Conservation (phyloP, 2,888 invertebrate species). For the Amiota mariae region DNA sequence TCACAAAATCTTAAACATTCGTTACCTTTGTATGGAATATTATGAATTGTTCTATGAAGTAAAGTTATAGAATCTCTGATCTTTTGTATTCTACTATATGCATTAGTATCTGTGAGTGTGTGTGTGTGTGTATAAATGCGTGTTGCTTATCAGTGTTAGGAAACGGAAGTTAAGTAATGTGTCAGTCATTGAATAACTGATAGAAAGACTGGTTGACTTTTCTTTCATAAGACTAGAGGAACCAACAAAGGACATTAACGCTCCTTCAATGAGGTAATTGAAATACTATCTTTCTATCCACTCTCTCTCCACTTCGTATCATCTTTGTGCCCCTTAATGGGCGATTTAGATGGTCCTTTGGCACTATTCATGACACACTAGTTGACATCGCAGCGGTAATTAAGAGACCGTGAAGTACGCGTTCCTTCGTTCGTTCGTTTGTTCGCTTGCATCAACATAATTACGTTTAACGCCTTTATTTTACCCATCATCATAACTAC, state of each 20-base stretch:
- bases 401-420: conserved; percentile 23
- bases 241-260: conserved; percentile 23
- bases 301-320: background rate
- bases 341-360: background rate
- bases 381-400: conserved; percentile 6
- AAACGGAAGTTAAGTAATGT: conserved; percentile 66
- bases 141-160: conserved; percentile 42
- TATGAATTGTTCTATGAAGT: too few species aligned
- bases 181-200: conserved; percentile 52
- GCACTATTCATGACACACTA: background rate
- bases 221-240: background rate
- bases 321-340: background rate
- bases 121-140: conserved; percentile 23
- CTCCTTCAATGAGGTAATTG: conserved; percentile 24
- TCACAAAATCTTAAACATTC: too few species aligned
- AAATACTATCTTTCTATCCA: background rate
- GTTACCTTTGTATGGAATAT: too few species aligned
- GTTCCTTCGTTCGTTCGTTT: background rate
- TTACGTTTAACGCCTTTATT: conserved; percentile 22
- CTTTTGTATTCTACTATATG: too few species aligned
- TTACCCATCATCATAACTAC: background rate
- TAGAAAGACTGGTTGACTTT: too few species aligned
- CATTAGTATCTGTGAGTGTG: background rate
- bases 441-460: background rate
- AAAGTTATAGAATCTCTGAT: too few species aligned